A percentile compares a stretch with the other conserved stretches of the same genome.
These are phyloP conservation scores for Steinernema hermaphroditum DNA, from an alignment of 2,888 invertebrate genomes.

Conservation along the genomic window DNA sequence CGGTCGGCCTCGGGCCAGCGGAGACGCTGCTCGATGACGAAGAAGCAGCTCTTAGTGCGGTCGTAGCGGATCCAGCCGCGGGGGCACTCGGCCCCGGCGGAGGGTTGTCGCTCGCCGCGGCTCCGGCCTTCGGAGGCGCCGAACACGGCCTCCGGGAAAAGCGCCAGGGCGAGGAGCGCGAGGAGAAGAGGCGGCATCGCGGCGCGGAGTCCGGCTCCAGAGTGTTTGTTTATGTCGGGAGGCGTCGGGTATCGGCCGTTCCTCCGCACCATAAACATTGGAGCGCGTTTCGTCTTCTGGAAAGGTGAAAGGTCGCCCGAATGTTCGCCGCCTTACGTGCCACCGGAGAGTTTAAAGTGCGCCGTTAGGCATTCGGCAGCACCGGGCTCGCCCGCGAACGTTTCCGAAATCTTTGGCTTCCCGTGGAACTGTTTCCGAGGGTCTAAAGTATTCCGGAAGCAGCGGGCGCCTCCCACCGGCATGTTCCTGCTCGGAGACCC, in stretches of 20 bases:
- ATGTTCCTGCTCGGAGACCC: too few species aligned
- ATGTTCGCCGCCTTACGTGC: too few species aligned
- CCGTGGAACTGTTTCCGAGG: too few species aligned
- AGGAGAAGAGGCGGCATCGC: constrained; percentile 2
- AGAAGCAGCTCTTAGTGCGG: constrained; percentile 33
- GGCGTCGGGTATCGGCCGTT: background rate
- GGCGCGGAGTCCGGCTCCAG: background rate
- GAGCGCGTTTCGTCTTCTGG: background rate
- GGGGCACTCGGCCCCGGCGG: constrained; percentile 31
- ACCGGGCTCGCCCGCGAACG: too few species aligned
- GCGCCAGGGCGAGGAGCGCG: background rate
- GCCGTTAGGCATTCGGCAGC: too few species aligned
- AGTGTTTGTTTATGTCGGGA: constrained; percentile 26
- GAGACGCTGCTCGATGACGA: constrained; percentile 30
- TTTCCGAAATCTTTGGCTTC: too few species aligned
- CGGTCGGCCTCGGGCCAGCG: constrained; percentile 34
- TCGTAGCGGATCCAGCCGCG: constrained; percentile 35
- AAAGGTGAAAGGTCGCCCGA: constrained; percentile 6
- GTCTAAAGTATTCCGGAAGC: too few species aligned
- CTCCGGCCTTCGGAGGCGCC: background rate
- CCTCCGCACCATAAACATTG: constrained; percentile 17
- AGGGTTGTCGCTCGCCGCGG: background rate
- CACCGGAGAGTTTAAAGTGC: too few species aligned
- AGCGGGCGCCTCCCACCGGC: too few species aligned
- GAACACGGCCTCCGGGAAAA: background rate